These are phyloP conservation scores for Zaprionus nigranus DNA, from an alignment of 1,140 invertebrate species.

Conservation along the genomic window DNA sequence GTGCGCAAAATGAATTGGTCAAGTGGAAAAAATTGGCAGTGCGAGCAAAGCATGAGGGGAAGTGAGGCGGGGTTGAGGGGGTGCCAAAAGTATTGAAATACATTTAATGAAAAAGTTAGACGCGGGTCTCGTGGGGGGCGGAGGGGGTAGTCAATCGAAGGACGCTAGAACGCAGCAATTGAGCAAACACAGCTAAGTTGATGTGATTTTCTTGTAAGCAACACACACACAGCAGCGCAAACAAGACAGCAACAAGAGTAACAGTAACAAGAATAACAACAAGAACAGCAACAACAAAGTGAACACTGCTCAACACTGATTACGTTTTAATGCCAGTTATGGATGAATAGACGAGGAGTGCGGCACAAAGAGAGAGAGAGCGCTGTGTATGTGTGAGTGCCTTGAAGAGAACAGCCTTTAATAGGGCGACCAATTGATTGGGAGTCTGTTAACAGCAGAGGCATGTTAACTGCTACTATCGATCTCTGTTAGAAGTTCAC, in stretches of 20 bases:
- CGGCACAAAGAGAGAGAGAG: conserved; percentile 11
- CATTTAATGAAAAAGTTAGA: conserved; percentile 81
- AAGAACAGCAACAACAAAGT: conserved; percentile 43
- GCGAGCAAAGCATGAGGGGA: conserved; percentile 17
- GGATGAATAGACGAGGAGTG: conserved; percentile 57
- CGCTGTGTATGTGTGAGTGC: neutral
- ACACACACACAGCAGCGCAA: conserved; percentile 20
- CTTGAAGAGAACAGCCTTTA: neutral
- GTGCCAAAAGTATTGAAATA: conserved; percentile 79
- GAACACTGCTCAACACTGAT: conserved; percentile 76
- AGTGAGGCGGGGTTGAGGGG: neutral
- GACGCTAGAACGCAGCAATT: conserved; percentile 46
- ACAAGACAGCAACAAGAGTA: conserved; percentile 35
- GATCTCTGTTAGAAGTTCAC: neutral
- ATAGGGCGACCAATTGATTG: neutral
- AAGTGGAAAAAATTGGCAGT: conserved; percentile 80
- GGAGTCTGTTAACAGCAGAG: neutral
- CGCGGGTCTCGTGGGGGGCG: conserved; percentile 39
- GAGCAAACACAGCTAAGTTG: conserved; percentile 58
- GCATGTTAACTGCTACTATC: neutral
- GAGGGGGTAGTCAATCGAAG: conserved; percentile 38
- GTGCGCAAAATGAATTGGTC: conserved; percentile 78
- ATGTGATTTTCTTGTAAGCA: conserved; percentile 77
- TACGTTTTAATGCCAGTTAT: conserved; percentile 79
- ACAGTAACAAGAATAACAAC: conserved; percentile 34